A percentile compares a stretch with the other conserved stretches of the same genome.
These are phyloP conservation scores for Glossosoma conforme DNA, from an alignment of 1,140 invertebrate genomes.

Conservation along the genomic window DNA sequence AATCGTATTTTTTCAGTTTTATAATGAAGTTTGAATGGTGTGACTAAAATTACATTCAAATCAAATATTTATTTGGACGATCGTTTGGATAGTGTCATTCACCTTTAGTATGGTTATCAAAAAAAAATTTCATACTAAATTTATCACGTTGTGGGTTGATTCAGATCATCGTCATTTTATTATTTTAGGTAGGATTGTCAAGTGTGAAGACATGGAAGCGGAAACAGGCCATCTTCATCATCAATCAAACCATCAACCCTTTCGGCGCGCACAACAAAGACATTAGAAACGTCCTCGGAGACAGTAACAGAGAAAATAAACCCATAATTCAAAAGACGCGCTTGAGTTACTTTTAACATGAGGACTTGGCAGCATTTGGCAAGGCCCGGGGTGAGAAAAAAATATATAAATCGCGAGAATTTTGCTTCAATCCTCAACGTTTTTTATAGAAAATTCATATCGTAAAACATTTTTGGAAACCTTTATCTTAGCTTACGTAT, in stretches of 20 bases:
- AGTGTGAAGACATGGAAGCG: not conserved
- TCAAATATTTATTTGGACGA: too few species aligned
- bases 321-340: slow-evolving; percentile 22
- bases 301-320: slow-evolving; percentile 26
- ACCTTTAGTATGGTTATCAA: too few species aligned
- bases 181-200: not conserved
- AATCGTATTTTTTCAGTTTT: too few species aligned
- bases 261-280: slow-evolving; percentile 24
- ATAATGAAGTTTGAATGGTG: too few species aligned
- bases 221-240: slow-evolving; percentile 21
- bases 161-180: slow-evolving; percentile 1
- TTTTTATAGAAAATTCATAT: not conserved
- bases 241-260: slow-evolving; percentile 28
- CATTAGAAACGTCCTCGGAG: slow-evolving; percentile 21
- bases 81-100: too few species aligned
- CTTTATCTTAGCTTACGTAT: too few species aligned
- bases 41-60: too few species aligned
- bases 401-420: not conserved
- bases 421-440: not conserved
- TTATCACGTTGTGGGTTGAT: too few species aligned
- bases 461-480: too few species aligned
- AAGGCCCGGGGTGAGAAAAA: slow-evolving; percentile 10
- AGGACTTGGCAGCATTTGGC: slow-evolving; percentile 20
- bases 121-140: too few species aligned
- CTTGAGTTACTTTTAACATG: slow-evolving; percentile 21